Conservation (phyloP, 2,888 invertebrate species). For the Nomada hirtipes region DNA sequence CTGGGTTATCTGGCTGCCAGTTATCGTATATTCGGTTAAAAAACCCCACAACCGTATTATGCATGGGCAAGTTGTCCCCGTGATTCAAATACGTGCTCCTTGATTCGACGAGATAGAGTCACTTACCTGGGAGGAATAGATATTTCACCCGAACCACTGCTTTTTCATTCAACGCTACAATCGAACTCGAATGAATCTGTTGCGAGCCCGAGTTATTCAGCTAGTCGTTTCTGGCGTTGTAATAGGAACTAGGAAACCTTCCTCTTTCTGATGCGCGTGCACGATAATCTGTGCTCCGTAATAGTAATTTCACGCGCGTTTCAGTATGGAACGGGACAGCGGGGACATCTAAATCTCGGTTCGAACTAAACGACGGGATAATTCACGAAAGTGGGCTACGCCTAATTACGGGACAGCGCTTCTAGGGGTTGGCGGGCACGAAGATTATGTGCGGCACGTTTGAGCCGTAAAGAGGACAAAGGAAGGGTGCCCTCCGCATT, state of each 20-base stretch:
- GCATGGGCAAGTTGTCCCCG: constrained; percentile 46
- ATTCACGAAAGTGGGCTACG: constrained; percentile 6
- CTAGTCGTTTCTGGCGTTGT: too few relatives aligned
- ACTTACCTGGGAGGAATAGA: constrained; percentile 27
- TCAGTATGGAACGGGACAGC: neutral
- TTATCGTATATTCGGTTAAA: constrained; percentile 68
- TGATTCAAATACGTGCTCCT: neutral
- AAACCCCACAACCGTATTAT: constrained; percentile 67
- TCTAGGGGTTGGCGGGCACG: constrained; percentile 27
- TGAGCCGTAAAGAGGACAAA: constrained; percentile 57
- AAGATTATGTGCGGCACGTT: constrained; percentile 62
- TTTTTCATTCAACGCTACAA: constrained; percentile 21
- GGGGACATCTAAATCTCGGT: constrained; percentile 19
- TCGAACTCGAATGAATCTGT: neutral
- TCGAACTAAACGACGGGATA: constrained; percentile 25
- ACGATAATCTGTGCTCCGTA: too few relatives aligned
- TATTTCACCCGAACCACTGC: constrained; percentile 15
- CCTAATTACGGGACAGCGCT: constrained; percentile 53
- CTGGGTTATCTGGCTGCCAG: constrained; percentile 68
- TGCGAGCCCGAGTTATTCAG: neutral
- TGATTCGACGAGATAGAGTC: constrained; percentile 14
- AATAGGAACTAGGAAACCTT: too few relatives aligned
- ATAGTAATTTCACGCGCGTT: neutral
- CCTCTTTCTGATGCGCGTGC: too few relatives aligned
- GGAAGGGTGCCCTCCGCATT: constrained; percentile 54